phyloP scores from a whole-genome alignment of 2,113 vertebrate species.

The Butastur rufipennis region DNA sequence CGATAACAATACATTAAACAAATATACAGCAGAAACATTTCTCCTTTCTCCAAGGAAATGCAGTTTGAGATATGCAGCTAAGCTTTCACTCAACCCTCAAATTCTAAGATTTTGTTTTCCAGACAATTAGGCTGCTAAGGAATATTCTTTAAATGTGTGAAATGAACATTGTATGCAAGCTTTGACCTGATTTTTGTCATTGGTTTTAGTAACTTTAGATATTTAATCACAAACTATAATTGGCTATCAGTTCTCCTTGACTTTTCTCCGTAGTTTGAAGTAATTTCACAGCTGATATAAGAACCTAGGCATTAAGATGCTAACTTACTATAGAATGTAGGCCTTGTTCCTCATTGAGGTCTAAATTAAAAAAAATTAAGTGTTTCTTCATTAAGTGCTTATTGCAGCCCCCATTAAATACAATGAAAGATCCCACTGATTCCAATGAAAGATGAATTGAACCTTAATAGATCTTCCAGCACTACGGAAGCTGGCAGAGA shows the following conservation, averaged over 20 bases:
- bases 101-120: neutral
- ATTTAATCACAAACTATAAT: neutral
- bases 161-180: neutral
- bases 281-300: neutral
- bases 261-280: neutral
- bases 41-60: neutral
- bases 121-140: neutral
- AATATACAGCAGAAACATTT: neutral
- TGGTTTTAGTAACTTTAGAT: neutral
- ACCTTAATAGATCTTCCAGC: neutral
- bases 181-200: neutral
- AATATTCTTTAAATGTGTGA: neutral
- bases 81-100: neutral
- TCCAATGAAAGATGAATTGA: neutral
- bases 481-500: neutral
- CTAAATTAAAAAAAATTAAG: neutral
- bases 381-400: neutral
- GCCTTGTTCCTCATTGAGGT: neutral
- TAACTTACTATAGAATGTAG: neutral
- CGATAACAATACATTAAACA: neutral
- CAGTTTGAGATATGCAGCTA: neutral
- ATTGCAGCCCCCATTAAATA: neutral
- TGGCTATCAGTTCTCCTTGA: neutral
- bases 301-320: neutral
- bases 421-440: neutral